phyloP scores from a whole-genome alignment of 2,797 vertebrate genomes.

The Eutrigla gurnardus region DNA sequence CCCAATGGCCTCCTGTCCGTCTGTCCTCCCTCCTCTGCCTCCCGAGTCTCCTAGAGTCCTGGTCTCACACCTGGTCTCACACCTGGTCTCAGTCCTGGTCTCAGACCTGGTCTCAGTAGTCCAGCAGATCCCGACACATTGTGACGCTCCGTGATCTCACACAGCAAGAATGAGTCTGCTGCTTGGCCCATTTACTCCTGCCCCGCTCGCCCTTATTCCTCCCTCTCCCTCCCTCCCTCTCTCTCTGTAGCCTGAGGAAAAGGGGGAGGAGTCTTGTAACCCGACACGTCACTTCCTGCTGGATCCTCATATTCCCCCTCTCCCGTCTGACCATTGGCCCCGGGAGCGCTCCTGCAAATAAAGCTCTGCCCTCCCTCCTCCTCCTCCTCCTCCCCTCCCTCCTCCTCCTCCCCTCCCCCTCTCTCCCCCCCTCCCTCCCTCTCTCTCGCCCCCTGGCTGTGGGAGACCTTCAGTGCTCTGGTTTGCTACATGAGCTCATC shows the following conservation, averaged over 20 bases:
- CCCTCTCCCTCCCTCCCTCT: conserved; percentile 28
- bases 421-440: conserved; percentile 35
- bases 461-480: conserved; percentile 25
- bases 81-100: conserved; percentile 51
- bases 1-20: conserved; percentile 18
- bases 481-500: conserved; percentile 12
- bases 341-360: conserved; percentile 61
- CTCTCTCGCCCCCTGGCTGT: conserved; percentile 65
- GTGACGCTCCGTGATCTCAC: conserved; percentile 84
- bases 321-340: conserved; percentile 60
- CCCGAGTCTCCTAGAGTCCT: too few species aligned
- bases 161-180: conserved; percentile 82
- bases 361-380: conserved; percentile 40
- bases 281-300: conserved; percentile 72
- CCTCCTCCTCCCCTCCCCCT: conserved; percentile 19
- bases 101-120: conserved; percentile 58
- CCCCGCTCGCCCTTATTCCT: conserved; percentile 47
- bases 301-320: conserved; percentile 62
- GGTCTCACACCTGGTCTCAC: conserved; percentile 74
- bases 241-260: conserved; percentile 50
- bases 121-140: conserved; percentile 77
- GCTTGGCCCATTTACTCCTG: conserved; percentile 68
- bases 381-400: neutral
- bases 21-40: conserved; percentile 10
- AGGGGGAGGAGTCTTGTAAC: conserved; percentile 70